Base-by-base conservation (phyloP, 2,888 invertebrate genomes). In the Oxyteleia sp. region DNA sequence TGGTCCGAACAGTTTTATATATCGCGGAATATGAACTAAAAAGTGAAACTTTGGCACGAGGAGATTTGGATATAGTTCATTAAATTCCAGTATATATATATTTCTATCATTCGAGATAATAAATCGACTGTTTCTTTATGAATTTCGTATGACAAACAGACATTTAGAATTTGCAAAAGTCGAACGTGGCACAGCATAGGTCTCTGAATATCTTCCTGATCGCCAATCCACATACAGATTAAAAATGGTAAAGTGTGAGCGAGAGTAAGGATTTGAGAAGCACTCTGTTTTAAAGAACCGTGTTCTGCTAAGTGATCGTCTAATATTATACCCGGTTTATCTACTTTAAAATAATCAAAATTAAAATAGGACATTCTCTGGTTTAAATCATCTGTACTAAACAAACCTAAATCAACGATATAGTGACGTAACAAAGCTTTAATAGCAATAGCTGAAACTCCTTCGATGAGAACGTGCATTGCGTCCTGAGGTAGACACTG, bases 381-480 rank as follows among this genome's bases (percentile, higher is more conserved):
- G 74, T 89, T 88, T 0, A 88, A 82, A 18, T 87, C 78, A 13
- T 85, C 72, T 18, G 86, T n/a, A 18, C 76, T 80, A 53, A 88
- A 86, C 5, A 87, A 32, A 29, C 74, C n/a, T 35, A 43, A 7
- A 38, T 85, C 78, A 10, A 74, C 16, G 72, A 87, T 85, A 69
- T 74, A 86, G 84, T 76, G 72, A n/a, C 38, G 23, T 20, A 87
- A 49, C 43, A 86, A 69, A 45, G 43, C 15, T 82, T 64, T 53
- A 18, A 63, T 61, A 5, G 32, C 53, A 11, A 81, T 32, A 51
- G 61, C 66, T 7, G 41, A 29, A n/a, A 84, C 57, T 11, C 85
- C 85, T 80, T 88, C 87, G 26, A 86, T 84, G 13, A 86, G 66
- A 61, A 86, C 72, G 53, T 87, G 87, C 85, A 84, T 85, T 5